phyloP scores from a whole-genome alignment of 2,888 invertebrate genomes.

The Seira musarum region DNA sequence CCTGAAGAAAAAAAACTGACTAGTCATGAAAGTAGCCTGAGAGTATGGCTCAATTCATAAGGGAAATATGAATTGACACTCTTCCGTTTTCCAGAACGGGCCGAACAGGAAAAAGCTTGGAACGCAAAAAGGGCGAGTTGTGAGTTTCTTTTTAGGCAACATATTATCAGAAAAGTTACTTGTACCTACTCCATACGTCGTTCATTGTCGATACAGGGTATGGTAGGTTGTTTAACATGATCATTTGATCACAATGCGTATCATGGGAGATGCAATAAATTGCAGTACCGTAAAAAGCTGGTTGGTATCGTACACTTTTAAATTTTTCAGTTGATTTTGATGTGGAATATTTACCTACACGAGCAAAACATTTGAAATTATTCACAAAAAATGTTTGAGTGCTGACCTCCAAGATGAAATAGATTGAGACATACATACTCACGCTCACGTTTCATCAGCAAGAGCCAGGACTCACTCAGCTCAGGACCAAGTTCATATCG shows the following conservation, averaged over 20 bases:
- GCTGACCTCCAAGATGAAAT: conserved; percentile 12
- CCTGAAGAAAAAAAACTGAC: too few species aligned
- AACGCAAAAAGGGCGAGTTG: too few species aligned
- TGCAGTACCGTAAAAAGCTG: too few species aligned
- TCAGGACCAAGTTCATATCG: too few species aligned
- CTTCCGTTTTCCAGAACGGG: conserved; percentile 47
- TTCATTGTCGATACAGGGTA: not conserved
- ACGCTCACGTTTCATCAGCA: too few species aligned
- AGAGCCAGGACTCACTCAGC: too few species aligned
- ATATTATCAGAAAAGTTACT: not conserved
- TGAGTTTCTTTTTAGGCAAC: conserved; percentile 25
- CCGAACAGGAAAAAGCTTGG: too few species aligned
- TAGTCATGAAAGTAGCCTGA: too few species aligned
- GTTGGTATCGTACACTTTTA: too few species aligned
- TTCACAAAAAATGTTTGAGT: conserved; percentile 4
- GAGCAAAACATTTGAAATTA: not conserved
- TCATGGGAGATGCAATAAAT: too few species aligned
- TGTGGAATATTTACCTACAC: not conserved
- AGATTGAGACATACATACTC: not conserved
- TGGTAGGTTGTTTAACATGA: too few species aligned
- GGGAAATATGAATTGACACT: conserved; percentile 52
- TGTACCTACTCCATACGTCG: not conserved
- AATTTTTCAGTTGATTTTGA: conserved; percentile 11
- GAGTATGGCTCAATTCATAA: conserved; percentile 30
- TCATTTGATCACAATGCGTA: too few species aligned